phyloP scores from a whole-genome alignment of 2,113 vertebrate species.

The Lagopus muta region DNA sequence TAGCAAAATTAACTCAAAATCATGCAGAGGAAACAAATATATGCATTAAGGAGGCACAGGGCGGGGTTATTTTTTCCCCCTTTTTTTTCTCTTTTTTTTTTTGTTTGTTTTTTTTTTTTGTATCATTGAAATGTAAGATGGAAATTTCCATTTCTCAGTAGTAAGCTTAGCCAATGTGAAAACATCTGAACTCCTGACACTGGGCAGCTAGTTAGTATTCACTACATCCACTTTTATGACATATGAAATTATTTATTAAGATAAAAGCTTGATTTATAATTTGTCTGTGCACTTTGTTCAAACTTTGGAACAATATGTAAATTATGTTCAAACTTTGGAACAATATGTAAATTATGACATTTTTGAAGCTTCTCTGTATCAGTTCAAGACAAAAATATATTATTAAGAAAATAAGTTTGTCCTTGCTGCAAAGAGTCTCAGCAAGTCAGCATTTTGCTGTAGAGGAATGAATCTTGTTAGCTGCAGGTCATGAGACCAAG shows the following conservation, averaged over 20 bases:
- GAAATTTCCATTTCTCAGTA: not conserved
- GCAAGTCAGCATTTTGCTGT: not conserved
- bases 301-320: not conserved
- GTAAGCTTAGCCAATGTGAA: not conserved
- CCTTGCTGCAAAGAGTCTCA: not conserved
- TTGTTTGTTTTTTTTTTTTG: not conserved
- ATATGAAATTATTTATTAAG: conserved; percentile 13
- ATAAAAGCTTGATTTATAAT: conserved; percentile 7
- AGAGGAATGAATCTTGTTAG: not conserved
- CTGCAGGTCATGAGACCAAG: not conserved
- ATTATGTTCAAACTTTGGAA: not conserved
- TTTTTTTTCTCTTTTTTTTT: not conserved
- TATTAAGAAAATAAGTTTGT: not conserved
- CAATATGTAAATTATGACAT: not conserved
- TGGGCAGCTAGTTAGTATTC: not conserved
- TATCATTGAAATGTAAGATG: not conserved
- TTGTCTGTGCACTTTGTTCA: not conserved
- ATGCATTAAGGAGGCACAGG: not conserved
- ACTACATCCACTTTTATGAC: not conserved
- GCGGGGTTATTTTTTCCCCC: not conserved
- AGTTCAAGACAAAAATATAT: not conserved
- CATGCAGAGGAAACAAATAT: not conserved
- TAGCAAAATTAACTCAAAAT: not conserved
- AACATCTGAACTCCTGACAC: conserved; percentile 9
- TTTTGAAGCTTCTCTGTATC: not conserved